Conservation (phyloP, 2,888 invertebrate species). For the Oithona nana region DNA sequence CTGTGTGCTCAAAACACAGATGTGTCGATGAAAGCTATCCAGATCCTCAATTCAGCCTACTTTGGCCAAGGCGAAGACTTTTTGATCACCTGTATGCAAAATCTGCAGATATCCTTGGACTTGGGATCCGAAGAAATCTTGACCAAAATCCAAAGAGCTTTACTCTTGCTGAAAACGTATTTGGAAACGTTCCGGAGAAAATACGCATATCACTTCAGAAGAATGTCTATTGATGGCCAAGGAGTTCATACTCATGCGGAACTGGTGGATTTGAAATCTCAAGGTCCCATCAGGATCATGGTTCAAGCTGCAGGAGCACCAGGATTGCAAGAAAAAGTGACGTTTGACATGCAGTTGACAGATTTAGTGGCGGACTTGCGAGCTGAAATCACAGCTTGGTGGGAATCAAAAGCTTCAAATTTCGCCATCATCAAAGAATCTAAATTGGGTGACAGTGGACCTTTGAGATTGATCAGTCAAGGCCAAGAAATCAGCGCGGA, state of each 20-base stretch:
- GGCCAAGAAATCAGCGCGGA: slow-evolving; percentile 83
- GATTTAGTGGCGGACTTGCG: slow-evolving; percentile 77
- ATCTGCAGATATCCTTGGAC: slow-evolving; percentile 48
- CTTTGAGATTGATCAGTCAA: slow-evolving; percentile 66
- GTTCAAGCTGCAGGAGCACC: slow-evolving; percentile 74
- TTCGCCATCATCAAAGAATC: slow-evolving; percentile 29
- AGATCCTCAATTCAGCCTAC: slow-evolving; percentile 80
- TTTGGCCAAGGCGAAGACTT: slow-evolving; percentile 82
- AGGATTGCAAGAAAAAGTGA: slow-evolving; percentile 45
- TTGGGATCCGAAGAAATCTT: slow-evolving; percentile 40
- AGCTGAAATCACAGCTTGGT: slow-evolving; percentile 89
- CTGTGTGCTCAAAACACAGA: slow-evolving; percentile 74
- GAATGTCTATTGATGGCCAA: slow-evolving; percentile 67
- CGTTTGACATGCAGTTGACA: slow-evolving; percentile 57
- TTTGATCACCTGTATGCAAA: slow-evolving; percentile 79
- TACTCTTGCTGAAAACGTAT: slow-evolving; percentile 71
- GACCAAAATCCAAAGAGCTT: slow-evolving; percentile 70
- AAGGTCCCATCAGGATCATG: slow-evolving; percentile 50
- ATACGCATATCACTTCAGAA: slow-evolving; percentile 68
- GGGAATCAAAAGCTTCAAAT: slow-evolving; percentile 55
- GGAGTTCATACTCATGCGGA: slow-evolving; percentile 60
- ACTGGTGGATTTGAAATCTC: slow-evolving; percentile 38
- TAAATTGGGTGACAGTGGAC: slow-evolving; percentile 60
- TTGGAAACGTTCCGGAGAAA: slow-evolving; percentile 72
- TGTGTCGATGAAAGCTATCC: slow-evolving; percentile 83